Evolutionary conservation across 2,888 invertebrate species (phyloP).

Genomic region (Elmis aenea): DNA sequence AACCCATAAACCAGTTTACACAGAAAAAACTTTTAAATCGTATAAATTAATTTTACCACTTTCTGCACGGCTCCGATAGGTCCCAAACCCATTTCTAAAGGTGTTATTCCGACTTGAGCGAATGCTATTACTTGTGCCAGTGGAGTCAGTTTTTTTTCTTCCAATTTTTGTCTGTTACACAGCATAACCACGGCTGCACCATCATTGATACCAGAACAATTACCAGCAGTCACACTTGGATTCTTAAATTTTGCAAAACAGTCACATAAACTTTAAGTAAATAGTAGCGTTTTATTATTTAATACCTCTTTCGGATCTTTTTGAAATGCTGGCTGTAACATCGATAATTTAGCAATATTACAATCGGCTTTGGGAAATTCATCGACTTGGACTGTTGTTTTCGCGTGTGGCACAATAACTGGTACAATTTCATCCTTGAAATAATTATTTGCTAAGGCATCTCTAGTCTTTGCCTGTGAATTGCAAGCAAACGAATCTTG

Average conservation of each 20-base stretch:
- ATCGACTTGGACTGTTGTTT: slow-evolving; percentile 46
- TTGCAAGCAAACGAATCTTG: slow-evolving; percentile 66
- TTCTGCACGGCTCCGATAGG: slow-evolving; percentile 66
- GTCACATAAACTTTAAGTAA: slow-evolving; percentile 3
- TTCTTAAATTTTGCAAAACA: slow-evolving; percentile 48
- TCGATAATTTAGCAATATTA: slow-evolving; percentile 56
- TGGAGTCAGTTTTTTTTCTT: slow-evolving; percentile 53
- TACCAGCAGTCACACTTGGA: slow-evolving; percentile 68
- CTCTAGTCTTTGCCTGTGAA: slow-evolving; percentile 63
- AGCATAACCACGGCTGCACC: slow-evolving; percentile 84
- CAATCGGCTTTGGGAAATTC: slow-evolving; percentile 64
- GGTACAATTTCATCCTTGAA: slow-evolving; percentile 70
- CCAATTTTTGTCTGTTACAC: slow-evolving; percentile 57
- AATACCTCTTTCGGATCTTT: slow-evolving; percentile 37
- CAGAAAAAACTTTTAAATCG: slow-evolving; percentile 2
- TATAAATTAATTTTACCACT: slow-evolving; percentile 53
- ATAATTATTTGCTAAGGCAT: slow-evolving; percentile 56
- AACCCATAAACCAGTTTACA: too few relatives aligned
- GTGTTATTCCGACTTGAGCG: slow-evolving; percentile 75
- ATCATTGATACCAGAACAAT: slow-evolving; percentile 79
- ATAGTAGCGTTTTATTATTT: slow-evolving; percentile 1
- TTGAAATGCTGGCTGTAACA: slow-evolving; percentile 61
- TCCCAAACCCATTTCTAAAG: slow-evolving; percentile 73
- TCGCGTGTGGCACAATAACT: slow-evolving; percentile 40
- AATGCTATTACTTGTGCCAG: slow-evolving; percentile 72